Evolutionary conservation across 2,113 vertebrate genomes (phyloP).

Genomic region (Falcunculus frontatus): DNA sequence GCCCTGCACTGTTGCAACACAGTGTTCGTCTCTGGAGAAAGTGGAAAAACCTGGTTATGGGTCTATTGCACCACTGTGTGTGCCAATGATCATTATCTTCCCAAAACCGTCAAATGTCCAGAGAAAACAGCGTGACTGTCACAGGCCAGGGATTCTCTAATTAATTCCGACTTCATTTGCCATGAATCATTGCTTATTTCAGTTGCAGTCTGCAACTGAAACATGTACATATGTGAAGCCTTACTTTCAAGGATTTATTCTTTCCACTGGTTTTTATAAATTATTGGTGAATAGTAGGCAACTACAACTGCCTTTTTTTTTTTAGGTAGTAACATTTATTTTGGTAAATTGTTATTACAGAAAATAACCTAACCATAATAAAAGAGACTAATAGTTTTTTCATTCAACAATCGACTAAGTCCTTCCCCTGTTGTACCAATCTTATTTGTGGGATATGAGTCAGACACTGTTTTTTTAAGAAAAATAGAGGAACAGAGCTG

Average conservation of each 20-base stretch:
- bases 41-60: conserved; percentile 8
- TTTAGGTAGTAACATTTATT: not conserved
- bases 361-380: not conserved
- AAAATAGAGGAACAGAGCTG: not conserved
- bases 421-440: not conserved
- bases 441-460: not conserved
- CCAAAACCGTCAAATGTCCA: not conserved
- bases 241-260: not conserved
- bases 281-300: not conserved
- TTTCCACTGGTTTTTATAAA: not conserved
- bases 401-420: not conserved
- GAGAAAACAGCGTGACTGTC: not conserved
- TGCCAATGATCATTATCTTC: not conserved
- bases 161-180: not conserved
- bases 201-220: not conserved
- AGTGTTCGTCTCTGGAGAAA: not conserved
- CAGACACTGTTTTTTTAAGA: not conserved
- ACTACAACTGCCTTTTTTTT: not conserved
- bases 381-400: not conserved
- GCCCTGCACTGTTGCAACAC: not conserved
- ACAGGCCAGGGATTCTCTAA: not conserved
- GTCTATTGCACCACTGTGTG: not conserved
- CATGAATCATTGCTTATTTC: not conserved
- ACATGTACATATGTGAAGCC: not conserved
- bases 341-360: not conserved